Base-by-base conservation (phyloP, 35 echinoderm and acorn worm genomes). In the Heliocidaris erythrogramma region DNA sequence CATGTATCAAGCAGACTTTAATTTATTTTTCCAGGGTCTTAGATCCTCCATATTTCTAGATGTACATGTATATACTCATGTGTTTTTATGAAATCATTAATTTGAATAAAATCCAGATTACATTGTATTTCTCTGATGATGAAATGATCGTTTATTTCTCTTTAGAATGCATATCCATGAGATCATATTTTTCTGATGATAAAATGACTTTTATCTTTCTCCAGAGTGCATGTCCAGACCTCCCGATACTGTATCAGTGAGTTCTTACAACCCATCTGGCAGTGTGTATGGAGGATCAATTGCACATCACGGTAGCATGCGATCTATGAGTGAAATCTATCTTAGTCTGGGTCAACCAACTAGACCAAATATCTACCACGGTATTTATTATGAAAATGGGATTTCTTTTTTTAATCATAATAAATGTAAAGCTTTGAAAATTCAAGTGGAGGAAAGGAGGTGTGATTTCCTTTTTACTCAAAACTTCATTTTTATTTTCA, bases 281-380 rank as follows among this genome's bases (percentile, higher is more conserved):
- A 92, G 50, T 16, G 24, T 32, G 50, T 48, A 92, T 50, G 47
- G 29, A 24, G 50, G 91, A 92, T 59, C 91, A 53, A 59, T 9
- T 9, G 29, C 21, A 2, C 9, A 48, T 30, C 31, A 78, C 27
- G 21, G 18, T 8, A 2, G 91, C 0, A 50, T 16, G 5, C 91
- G 48, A 2, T 92, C 91, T 13, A 30, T 92, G 47, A 92, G 91
- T 59, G 50, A 49, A 59, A 30, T 92, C 11, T 92, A 52, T 59
- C 13, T 92, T 13, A 92, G 32, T 30, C 91, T 50, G 5, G 49
- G 91, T 2, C 91, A 92, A 48, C 91, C 47, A 48, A 30, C 91
- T 4, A 92, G 91, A 29, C 91, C 91, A 59, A 92, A 49, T 30
- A 92, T 92, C 14, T 50, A 50, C 49, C 91, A 92, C 27, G 91